Percentiles rank a stretch among this genome's conserved stretches.
These are phyloP conservation scores for Tenthredo mesomela DNA, from an alignment of 2,888 invertebrate genomes.

Conservation along the genomic window DNA sequence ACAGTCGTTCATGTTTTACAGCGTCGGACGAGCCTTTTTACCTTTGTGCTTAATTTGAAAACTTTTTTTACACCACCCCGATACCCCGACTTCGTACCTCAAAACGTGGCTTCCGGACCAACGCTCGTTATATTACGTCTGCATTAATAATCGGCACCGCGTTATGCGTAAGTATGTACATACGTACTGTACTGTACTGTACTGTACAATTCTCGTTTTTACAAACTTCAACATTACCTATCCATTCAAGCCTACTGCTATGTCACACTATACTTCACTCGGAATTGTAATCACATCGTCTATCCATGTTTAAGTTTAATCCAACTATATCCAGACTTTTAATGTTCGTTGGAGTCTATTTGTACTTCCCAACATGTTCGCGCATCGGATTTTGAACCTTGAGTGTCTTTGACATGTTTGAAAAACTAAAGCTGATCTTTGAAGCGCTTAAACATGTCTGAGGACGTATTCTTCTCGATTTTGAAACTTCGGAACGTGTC, in stretches of 20 bases:
- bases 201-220: neutral
- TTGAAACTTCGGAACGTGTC: neutral
- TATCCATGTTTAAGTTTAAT: neutral
- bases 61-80: constrained; percentile 35
- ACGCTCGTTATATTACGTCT: constrained; percentile 40
- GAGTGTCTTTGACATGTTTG: neutral
- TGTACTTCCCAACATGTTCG: neutral
- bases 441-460: neutral
- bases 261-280: neutral
- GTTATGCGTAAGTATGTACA: neutral
- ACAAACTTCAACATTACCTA: constrained; percentile 24
- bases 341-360: neutral
- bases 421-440: neutral
- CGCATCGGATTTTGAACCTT: neutral
- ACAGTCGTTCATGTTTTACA: constrained; percentile 55
- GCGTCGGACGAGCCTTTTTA: constrained; percentile 36
- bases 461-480: neutral
- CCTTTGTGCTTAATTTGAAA: constrained; percentile 53
- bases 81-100: neutral
- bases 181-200: neutral
- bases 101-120: constrained; percentile 22
- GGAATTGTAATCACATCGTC: neutral
- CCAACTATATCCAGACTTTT: neutral
- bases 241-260: neutral
- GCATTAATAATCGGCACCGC: constrained; percentile 32